Percentiles rank a stretch among this genome's conserved stretches.
Conservation (phyloP, 2,113 vertebrate genomes). For the Oreochromis aureus region DNA sequence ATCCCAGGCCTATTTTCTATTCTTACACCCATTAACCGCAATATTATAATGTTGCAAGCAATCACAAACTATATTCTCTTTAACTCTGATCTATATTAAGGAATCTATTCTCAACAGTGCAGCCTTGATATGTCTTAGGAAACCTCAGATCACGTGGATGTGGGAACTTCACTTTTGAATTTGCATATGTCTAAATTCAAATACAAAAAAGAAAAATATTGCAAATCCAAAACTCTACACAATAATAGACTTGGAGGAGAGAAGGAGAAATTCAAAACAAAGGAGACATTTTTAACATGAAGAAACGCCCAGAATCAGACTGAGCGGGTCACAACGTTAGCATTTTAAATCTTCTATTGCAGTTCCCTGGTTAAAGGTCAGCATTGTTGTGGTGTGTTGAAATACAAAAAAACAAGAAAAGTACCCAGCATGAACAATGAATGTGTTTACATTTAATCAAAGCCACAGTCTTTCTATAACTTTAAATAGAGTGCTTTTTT, state of each 20-base stretch:
- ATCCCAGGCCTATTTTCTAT: too few relatives aligned
- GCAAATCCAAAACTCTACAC: rapidly evolving
- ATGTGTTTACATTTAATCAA: not conserved
- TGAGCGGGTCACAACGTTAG: not conserved
- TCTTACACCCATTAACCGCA: too few relatives aligned
- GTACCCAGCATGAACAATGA: rapidly evolving
- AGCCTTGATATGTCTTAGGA: not conserved
- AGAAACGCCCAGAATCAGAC: rapidly evolving
- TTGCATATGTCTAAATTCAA: not conserved
- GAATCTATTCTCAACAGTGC: too few relatives aligned
- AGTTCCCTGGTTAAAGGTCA: not conserved
- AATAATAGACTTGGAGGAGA: rapidly evolving
- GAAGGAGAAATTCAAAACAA: not conserved
- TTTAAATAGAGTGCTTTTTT: not conserved
- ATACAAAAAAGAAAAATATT: not conserved
- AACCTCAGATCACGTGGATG: not conserved
- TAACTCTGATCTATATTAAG: too few relatives aligned
- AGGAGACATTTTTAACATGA: not conserved
- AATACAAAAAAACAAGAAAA: rapidly evolving
- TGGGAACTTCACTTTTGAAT: not conserved
- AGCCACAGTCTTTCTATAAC: not conserved
- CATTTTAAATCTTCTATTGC: rapidly evolving
- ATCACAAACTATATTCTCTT: too few relatives aligned
- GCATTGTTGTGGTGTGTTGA: not conserved
- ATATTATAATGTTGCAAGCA: too few relatives aligned